These are phyloP conservation scores for Isichthys henryi DNA, from an alignment of 2,113 vertebrate species.

Conservation along the genomic window DNA sequence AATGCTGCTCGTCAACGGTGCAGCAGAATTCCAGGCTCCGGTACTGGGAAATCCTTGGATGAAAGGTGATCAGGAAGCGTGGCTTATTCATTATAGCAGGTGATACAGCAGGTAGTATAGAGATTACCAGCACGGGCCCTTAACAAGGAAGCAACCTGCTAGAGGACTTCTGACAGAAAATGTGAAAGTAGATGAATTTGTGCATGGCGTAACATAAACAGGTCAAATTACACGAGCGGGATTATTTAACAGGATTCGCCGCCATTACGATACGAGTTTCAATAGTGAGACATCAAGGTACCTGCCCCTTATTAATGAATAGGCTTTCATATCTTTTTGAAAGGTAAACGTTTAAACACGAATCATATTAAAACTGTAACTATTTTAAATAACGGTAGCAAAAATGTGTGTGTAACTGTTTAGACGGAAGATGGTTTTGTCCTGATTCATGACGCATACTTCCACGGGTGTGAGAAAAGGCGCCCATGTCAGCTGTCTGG, in stretches of 20 bases:
- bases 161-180: background rate
- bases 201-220: background rate
- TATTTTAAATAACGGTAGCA: background rate
- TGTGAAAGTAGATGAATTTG: background rate
- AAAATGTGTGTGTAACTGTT: background rate
- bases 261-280: background rate
- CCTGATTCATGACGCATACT: background rate
- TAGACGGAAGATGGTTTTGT: background rate
- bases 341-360: background rate
- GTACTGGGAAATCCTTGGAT: background rate
- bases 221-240: background rate
- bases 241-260: background rate
- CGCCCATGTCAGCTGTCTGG: background rate
- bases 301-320: background rate
- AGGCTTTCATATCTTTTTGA: background rate
- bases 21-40: background rate
- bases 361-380: background rate
- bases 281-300: background rate
- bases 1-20: background rate
- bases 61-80: background rate
- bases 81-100: background rate
- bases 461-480: background rate
- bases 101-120: background rate
- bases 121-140: background rate
- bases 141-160: background rate